A percentile compares a stretch with the other conserved stretches of the same genome.
phyloP scores from a whole-genome alignment of 2,113 vertebrate genomes.

The Etia nguti region DNA sequence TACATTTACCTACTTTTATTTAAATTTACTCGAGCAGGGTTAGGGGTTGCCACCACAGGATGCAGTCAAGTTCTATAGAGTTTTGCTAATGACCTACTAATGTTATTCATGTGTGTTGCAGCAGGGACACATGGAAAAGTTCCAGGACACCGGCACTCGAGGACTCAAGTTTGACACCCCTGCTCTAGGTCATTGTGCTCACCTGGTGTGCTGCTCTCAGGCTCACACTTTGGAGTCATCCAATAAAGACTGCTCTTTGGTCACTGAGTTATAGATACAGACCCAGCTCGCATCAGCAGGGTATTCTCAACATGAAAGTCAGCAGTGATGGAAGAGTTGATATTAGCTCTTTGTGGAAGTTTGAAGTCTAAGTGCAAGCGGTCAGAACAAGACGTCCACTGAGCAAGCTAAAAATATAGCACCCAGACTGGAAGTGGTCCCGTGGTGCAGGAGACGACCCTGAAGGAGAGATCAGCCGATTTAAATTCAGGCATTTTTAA shows the following conservation, averaged over 20 bases:
- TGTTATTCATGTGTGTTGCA: too few relatives aligned
- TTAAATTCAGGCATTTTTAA: background rate
- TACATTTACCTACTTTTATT: too few relatives aligned
- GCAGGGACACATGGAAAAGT: too few relatives aligned
- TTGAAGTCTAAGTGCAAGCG: background rate
- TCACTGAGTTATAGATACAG: rapidly evolving
- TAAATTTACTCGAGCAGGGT: too few relatives aligned
- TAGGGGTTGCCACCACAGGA: too few relatives aligned
- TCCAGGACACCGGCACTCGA: too few relatives aligned
- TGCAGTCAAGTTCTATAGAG: too few relatives aligned
- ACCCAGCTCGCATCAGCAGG: background rate
- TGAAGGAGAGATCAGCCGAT: rapidly evolving
- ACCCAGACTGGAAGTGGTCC: background rate
- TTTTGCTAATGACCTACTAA: too few relatives aligned
- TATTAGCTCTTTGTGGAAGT: background rate
- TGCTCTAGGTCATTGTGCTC: background rate
- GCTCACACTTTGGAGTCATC: background rate
- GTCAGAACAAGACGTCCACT: background rate
- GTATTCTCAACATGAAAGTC: rapidly evolving
- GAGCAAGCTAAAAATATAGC: too few relatives aligned
- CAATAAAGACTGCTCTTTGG: background rate
- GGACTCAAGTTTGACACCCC: background rate
- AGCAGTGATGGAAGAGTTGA: background rate
- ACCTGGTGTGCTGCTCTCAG: background rate
- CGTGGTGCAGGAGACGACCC: background rate